Evolutionary conservation across 2,888 invertebrate genomes (phyloP), one percentile per base, ranked within the genome.

Genomic region (Dione vanillae): DNA sequence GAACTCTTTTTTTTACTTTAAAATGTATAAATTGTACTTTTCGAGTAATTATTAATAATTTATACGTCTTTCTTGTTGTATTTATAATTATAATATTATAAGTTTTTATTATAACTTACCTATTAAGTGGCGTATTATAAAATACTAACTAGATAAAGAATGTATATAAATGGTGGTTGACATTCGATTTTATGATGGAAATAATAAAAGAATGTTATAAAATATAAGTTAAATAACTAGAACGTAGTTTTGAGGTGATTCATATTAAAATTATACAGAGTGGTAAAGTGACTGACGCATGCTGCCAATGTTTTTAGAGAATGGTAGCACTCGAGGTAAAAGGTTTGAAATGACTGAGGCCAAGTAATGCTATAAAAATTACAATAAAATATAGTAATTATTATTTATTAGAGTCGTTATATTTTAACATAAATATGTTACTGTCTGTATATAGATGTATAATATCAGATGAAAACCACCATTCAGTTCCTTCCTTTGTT

Each of bases 181-280:
- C 56, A 59, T 47, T 59, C 47, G 49, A 58, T 67, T 56, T 35
- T 41, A 54, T 54, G 3, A 49, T 40, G 51, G 37, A 40, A 40
- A 49, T 64, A 6, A 37, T n/a, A 51, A 51, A 64, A 64, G 49
- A 52, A 64, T 54, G 54, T n/a, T 52, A 54, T 47, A 27, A 47
- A 47, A 54, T 54, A 62, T 52, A 35, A 64, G 43, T 37, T 47
- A 45, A 56, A 69, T 64, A 45, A 27, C 20, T 62, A 20, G 40
- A 45, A 37, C 69, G 64, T 69, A 69, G 54, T 45, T 64, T 35
- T 6, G 20, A 11, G 27, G 16, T 69, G 69, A 69, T 56, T 69
- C 69, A 69, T 64, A 62, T 47, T 64, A 47, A 68, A 64, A 64
- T 56, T 69, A 56, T 64, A 69, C 64, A 64, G 47, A 64, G 54